Conservation (phyloP, 2,888 invertebrate genomes). For the Yponomeuta cagnagella region DNA sequence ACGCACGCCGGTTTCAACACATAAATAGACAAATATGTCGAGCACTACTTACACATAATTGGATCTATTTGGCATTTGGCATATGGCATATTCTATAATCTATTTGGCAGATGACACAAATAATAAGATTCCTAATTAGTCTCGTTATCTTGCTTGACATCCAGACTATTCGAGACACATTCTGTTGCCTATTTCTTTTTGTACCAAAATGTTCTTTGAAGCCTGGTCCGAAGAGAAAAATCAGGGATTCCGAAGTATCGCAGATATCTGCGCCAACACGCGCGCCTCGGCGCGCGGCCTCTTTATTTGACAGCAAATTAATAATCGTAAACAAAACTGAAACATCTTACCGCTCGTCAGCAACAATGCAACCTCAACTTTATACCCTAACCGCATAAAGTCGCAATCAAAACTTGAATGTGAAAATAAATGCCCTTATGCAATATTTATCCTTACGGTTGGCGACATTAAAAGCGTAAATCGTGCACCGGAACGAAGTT, state of each 20-base stretch:
- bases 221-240: slow-evolving; percentile 69
- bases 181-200: neutral
- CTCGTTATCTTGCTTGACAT: neutral
- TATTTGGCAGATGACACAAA: neutral
- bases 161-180: neutral
- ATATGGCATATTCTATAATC: too few species aligned
- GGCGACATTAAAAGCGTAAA: slow-evolving; percentile 66
- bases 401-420: slow-evolving; percentile 50
- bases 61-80: neutral
- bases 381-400: slow-evolving; percentile 56
- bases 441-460: slow-evolving; percentile 69
- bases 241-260: slow-evolving; percentile 73
- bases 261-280: slow-evolving; percentile 74
- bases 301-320: slow-evolving; percentile 77
- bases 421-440: slow-evolving; percentile 48
- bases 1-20: too few species aligned
- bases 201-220: slow-evolving; percentile 55
- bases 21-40: neutral
- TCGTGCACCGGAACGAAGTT: slow-evolving; percentile 67
- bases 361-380: slow-evolving; percentile 56
- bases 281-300: slow-evolving; percentile 75
- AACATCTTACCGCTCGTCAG: slow-evolving; percentile 54
- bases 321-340: slow-evolving; percentile 59
- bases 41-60: neutral
- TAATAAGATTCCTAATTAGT: neutral